A percentile compares a stretch with the other conserved stretches of the same genome.
Conservation (phyloP, 1,140 invertebrate genomes). For the Acromyrmex echinatior region DNA sequence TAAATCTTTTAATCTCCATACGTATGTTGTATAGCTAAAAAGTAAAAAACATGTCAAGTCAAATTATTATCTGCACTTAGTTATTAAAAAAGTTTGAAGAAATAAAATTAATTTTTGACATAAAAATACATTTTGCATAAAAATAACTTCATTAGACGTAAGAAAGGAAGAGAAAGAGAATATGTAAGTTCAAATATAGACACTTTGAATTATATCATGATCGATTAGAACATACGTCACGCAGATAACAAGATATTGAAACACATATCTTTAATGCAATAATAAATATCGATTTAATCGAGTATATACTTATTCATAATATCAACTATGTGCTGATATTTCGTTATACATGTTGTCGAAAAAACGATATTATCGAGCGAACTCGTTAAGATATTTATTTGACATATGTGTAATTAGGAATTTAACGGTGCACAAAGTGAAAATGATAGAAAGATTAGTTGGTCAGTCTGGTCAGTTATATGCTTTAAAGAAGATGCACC, state of each 20-base stretch:
- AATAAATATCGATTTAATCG: constrained; percentile 19
- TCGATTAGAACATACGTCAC: not conserved
- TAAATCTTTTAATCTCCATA: not conserved
- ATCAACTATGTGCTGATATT: not conserved
- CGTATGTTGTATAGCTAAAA: not conserved
- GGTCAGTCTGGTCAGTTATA: constrained; percentile 12
- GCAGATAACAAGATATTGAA: not conserved
- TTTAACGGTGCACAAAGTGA: constrained; percentile 37
- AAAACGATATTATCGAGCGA: not conserved
- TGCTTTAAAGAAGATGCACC: constrained; percentile 30
- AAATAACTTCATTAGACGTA: no score
- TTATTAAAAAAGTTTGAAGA: not conserved
- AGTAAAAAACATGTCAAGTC: not conserved
- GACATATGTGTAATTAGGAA: constrained; percentile 45
- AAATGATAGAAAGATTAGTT: constrained; percentile 1
- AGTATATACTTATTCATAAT: not conserved
- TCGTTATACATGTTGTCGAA: not conserved
- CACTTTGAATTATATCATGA: not conserved
- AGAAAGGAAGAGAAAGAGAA: not conserved
- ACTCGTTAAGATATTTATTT: constrained; percentile 36
- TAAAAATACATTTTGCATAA: no score
- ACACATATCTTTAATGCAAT: not conserved
- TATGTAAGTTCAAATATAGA: not conserved
- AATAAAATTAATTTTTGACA: not conserved
- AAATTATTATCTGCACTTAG: not conserved